Base-by-base conservation (phyloP, 2,797 vertebrate species). In the Sparus aurata region DNA sequence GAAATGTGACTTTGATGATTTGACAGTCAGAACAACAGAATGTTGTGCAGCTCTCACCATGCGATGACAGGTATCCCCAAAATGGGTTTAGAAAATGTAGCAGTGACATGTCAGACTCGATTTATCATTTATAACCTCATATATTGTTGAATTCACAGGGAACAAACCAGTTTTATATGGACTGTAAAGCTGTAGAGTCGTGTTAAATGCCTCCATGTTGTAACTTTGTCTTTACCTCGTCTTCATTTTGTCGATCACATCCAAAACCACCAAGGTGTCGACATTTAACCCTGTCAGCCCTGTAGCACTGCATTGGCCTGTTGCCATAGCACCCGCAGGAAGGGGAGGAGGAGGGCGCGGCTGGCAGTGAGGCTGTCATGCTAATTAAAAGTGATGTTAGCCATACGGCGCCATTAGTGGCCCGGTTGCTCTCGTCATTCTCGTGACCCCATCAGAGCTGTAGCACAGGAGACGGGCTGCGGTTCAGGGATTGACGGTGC, bases 341-440 rank as follows among this genome's bases (percentile, higher is more conserved):
- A 49, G 66, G 77, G 16, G 68, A 65, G 77, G 57, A 55, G 50
- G 49, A 49, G 82, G 77, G 78, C 4, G 9, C 55, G 55, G 85
- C 79, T 70, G 52, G 80, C 60, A 74, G 78, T 74, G 71, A 79
- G 72, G 73, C 87, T 91, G 91, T 91, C 92, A 87, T 75, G 85
- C 87, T 94, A 93, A 94, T 93, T 90, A 89, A 89, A 93, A 93
- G 91, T 83, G 90, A 91, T 93, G 91, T 82, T 81, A 72, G 82
- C 90, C 89, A 85, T 89, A 83, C 86, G 82, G 77, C 69, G 77
- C 82, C 83, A 91, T 93, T 94, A 92, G 86, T 73, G 79, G 81
- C 69, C 82, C 54, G 16, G 86, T 85, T 70, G 74, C 79, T 52
- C 84, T 83, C 68, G 47, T 87, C 90, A 82, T 87, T 79, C 52